Evolutionary conservation across 1,140 invertebrate species (phyloP).

Genomic region (Asobara japonica): DNA sequence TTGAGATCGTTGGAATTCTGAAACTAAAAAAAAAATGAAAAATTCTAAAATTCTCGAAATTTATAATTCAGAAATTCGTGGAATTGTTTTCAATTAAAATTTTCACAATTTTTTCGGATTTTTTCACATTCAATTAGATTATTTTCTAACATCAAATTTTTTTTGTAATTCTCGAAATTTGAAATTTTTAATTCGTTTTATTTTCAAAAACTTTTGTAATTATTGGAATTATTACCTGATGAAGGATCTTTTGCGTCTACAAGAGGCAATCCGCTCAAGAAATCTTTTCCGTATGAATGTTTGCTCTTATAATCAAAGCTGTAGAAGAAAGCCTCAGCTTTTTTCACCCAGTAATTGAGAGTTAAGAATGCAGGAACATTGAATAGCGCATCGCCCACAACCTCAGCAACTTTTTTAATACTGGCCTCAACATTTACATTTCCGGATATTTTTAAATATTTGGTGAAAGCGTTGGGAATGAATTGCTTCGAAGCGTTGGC

Average conservation of each 20-base stretch:
- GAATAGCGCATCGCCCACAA: slow-evolving; percentile 74
- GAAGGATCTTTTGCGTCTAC: slow-evolving; percentile 42
- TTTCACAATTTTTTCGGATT: no score
- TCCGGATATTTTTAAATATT: slow-evolving; percentile 46
- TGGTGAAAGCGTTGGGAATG: slow-evolving; percentile 47
- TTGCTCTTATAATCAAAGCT: slow-evolving; percentile 77
- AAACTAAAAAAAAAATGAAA: no score
- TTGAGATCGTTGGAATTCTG: no score
- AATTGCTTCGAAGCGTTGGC: slow-evolving; percentile 44
- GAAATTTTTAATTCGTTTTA: no score
- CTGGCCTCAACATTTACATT: not conserved
- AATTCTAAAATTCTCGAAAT: no score
- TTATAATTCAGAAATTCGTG: no score
- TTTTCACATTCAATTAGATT: no score
- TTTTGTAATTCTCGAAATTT: no score
- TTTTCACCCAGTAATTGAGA: slow-evolving; percentile 72
- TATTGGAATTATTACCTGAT: no score
- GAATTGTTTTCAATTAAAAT: no score
- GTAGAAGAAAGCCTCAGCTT: slow-evolving; percentile 73
- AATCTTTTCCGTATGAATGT: slow-evolving; percentile 69
- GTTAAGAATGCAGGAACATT: slow-evolving; percentile 78
- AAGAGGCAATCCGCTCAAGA: slow-evolving; percentile 72
- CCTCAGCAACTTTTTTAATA: slow-evolving; percentile 54
- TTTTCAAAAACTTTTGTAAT: no score
- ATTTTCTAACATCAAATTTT: no score